Evolutionary conservation across 2,797 vertebrate species (phyloP), one percentile per base, ranked within the genome.

Genomic region (Scolopax rusticola): DNA sequence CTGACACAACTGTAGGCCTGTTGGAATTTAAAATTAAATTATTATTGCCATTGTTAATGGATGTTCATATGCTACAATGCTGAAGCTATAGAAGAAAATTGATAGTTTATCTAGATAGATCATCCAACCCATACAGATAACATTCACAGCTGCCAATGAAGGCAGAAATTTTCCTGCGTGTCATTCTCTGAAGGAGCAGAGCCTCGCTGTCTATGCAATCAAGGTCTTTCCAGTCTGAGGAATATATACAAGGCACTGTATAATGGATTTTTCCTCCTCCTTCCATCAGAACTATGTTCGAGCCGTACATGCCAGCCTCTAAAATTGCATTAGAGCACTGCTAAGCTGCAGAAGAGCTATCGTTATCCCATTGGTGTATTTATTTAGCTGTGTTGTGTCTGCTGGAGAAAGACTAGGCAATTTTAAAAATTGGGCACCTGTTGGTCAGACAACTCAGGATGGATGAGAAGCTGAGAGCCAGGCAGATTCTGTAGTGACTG

Each of bases 341-440:
- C 67, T 85, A 81, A 56, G 69, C 84, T 80, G 53, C 76, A 67
- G 59, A 67, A 40, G 56, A 88, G 67, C 78, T 67, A 19, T 36
- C 4, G 9, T 59, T 56, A 18, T 41, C 71, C 76, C 78, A 69
- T 86, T 45, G 63, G 74, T 63, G 43, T 48, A 17, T 85, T 94
- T 84, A 18, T 84, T 77, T 76, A 79, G 79, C 75, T 67, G 24
- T 45, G 88, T 63, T 89, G 90, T 85, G 74, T 85, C 84, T 76
- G 93, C 77, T 74, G 53, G 53, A 82, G 45, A 43, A 90, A 79
- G 84, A 38, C 21, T 2, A 48, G 63, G 90, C 60, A 60, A 30
- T 92, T 93, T 82, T 19, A 27, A 80, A 79, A 79, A 89, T 63
- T 32, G 90, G 92, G 70, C 86, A 82, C 93, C 84, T 89, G 88